Base-by-base conservation (phyloP, 2,797 vertebrate species). In the Merluccius polli region DNA sequence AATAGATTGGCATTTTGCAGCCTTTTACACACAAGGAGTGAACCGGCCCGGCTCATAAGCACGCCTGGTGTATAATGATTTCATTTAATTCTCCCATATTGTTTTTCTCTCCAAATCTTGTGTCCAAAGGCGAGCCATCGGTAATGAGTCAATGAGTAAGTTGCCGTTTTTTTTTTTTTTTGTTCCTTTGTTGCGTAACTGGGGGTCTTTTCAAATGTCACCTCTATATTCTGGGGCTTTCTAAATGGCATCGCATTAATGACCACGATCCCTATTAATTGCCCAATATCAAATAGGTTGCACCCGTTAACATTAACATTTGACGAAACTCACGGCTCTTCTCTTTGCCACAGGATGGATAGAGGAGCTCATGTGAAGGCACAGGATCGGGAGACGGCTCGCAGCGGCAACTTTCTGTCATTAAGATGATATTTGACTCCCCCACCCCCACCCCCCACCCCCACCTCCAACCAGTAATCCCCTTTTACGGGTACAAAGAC, bases 161-260 rank as follows among this genome's bases (percentile, higher is more conserved):
- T 68, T 27, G 11, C 2, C 3, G 11, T 31, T 31, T 31, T 68
- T 68, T 59, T 30, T 15, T 30, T 68, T n/a, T n/a, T n/a, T n/a
- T n/a, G n/a, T n/a, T n/a, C n/a, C 12, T 31, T 31, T 31, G 24
- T 29, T 31, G 65, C 13, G 65, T 68, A 68, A 68, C 65, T 68
- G 65, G 65, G 75, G 81, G 78, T 85, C 83, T 84, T 90, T 92
- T 86, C 88, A 92, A 93, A 93, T 93, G 93, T 92, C 93, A 93
- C 87, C 90, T 92, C 90, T 88, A 88, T 87, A 89, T 93, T 90
- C 91, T 5, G 78, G 78, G 89, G 85, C 86, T 89, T 88, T 90
- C 85, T 59, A 93, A 94, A 93, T 92, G 90, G 90, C 92, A 91
- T 76, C 0, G 83, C 89, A 88, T 87, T 94, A 92, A 93, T 92